Percentiles rank a stretch among this genome's conserved stretches.
Conservation (phyloP, 2,113 vertebrate species). For the Forbesichthys agassizii region DNA sequence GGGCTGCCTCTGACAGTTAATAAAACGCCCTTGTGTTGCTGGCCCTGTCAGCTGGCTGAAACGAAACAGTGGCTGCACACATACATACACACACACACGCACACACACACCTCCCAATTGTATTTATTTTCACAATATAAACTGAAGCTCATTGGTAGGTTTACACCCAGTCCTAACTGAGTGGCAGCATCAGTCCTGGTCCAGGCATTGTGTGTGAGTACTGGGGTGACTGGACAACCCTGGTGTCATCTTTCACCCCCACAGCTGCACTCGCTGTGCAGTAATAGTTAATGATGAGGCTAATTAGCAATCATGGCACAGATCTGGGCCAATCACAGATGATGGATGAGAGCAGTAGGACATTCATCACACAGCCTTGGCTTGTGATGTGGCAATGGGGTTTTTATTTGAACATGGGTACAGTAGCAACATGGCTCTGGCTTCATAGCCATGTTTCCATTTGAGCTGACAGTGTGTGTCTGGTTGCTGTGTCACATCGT, state of each 20-base stretch:
- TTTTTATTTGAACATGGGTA: slow-evolving; percentile 30
- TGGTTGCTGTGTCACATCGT: no score
- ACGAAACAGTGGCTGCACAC: background rate
- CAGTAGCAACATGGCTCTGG: slow-evolving; percentile 34
- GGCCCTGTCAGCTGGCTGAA: no score
- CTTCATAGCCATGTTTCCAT: no score
- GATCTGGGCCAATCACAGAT: slow-evolving; percentile 60
- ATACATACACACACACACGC: background rate
- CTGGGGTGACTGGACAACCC: slow-evolving; percentile 50
- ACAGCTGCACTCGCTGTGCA: slow-evolving; percentile 46
- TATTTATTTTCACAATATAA: background rate
- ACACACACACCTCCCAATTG: background rate
- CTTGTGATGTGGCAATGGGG: slow-evolving; percentile 44
- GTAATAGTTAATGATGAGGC: slow-evolving; percentile 64
- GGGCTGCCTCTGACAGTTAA: no score
- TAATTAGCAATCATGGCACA: slow-evolving; percentile 60
- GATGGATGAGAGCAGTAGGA: slow-evolving; percentile 42
- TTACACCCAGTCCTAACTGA: background rate
- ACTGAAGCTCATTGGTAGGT: background rate
- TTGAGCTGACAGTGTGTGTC: no score
- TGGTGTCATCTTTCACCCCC: slow-evolving; percentile 60
- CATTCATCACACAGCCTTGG: slow-evolving; percentile 55
- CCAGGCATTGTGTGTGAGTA: slow-evolving; percentile 48
- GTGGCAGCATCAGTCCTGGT: slow-evolving; percentile 41
- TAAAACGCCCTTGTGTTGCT: no score